phyloP scores from a whole-genome alignment of 2,888 invertebrate species.

The Calliopum simillimum region DNA sequence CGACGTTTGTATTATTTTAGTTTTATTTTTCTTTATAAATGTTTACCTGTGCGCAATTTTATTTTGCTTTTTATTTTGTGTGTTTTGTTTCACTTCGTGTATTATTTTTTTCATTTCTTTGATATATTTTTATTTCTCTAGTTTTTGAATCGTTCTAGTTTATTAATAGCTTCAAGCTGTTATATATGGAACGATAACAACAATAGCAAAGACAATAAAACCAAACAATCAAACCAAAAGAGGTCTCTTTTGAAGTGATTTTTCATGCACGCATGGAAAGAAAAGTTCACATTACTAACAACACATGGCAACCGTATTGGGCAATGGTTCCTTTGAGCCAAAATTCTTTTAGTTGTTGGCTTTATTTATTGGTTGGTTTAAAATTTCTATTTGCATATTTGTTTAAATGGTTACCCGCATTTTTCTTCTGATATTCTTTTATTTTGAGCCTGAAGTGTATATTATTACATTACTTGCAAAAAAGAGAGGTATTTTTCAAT shows the following conservation, averaged over 20 bases:
- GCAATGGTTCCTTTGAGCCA: no score
- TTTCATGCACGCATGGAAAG: background rate
- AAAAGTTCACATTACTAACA: background rate
- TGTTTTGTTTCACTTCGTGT: no score
- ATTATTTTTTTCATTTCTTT: no score
- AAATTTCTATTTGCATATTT: no score
- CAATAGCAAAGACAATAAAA: background rate
- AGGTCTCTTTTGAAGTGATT: background rate
- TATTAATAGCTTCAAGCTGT: conserved; percentile 17
- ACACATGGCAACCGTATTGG: conserved; percentile 6
- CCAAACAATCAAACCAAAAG: background rate
- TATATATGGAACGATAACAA: background rate
- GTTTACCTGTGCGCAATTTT: conserved; percentile 11
- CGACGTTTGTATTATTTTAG: background rate
- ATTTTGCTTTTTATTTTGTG: background rate
- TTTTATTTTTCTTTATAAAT: conserved; percentile 10
- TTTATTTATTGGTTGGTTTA: no score
- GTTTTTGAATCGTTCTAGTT: background rate
- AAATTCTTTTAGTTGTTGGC: no score
- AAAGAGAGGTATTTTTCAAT: no score
- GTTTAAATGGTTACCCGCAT: no score
- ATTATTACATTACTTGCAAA: no score
- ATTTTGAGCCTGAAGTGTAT: no score
- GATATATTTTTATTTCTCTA: no score
- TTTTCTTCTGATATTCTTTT: no score